Percentiles rank a stretch among this genome's conserved stretches.
These are phyloP conservation scores for Rhynchotus rufescens DNA, from an alignment of 2,797 vertebrate genomes.

Conservation along the genomic window DNA sequence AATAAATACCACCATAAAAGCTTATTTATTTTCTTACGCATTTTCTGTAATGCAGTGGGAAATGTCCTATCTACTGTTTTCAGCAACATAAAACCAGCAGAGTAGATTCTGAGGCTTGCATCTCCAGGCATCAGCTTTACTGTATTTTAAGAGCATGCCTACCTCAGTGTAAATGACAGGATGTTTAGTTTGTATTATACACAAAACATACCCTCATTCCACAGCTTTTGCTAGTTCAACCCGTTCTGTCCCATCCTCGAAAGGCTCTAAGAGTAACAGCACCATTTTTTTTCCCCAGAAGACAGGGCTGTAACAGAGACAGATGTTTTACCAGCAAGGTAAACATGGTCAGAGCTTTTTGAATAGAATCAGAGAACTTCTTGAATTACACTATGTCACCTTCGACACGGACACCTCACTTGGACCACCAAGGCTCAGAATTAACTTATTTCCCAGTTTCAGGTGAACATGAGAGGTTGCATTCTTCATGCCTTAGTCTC, in stretches of 20 bases:
- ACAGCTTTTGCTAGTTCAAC: neutral
- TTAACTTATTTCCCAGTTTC: neutral
- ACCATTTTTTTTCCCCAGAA: neutral
- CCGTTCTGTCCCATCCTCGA: neutral
- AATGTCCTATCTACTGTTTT: neutral
- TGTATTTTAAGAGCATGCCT: neutral
- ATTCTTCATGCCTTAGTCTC: neutral
- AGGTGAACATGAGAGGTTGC: neutral
- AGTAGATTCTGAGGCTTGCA: neutral
- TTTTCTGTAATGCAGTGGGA: neutral
- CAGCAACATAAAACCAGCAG: neutral
- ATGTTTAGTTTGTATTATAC: neutral
- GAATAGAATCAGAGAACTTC: neutral
- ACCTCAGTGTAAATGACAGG: neutral
- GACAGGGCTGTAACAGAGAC: neutral
- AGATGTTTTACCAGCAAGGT: neutral
- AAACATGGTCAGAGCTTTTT: neutral
- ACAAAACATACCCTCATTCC: neutral
- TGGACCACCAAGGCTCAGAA: neutral
- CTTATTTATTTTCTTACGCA: neutral
- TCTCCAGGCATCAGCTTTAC: neutral
- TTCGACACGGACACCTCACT: neutral
- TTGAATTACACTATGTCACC: neutral
- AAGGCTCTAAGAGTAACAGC: neutral
- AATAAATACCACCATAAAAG: constrained; percentile 20